Evolutionary conservation across 2,797 vertebrate species (phyloP).

Genomic region (Cuniculus paca): DNA sequence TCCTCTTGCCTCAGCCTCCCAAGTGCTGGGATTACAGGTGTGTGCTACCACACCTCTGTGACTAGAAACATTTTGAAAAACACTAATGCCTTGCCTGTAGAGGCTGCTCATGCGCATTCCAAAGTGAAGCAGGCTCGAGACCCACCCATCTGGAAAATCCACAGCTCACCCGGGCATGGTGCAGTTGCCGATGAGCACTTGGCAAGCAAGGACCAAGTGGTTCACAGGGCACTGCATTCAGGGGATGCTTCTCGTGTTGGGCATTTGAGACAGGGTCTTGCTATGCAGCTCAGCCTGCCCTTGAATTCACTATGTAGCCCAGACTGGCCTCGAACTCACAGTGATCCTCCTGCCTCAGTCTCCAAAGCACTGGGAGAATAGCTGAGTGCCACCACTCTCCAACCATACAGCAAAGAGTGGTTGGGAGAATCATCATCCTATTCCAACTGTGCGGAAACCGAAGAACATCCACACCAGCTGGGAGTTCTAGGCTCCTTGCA

Average conservation of each 20-base stretch:
- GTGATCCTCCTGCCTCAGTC: background rate
- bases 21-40: no score
- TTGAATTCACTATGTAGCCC: background rate
- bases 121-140: constrained; percentile 10
- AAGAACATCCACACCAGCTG: background rate
- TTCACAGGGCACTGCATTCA: background rate
- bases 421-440: background rate
- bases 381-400: background rate
- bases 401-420: background rate
- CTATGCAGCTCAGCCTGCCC: background rate
- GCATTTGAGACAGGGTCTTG: background rate
- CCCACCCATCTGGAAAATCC: background rate
- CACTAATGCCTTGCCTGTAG: background rate
- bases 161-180: background rate
- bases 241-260: background rate
- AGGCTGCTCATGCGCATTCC: constrained; percentile 12
- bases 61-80: constrained; percentile 49
- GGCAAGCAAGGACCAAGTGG: constrained; percentile 36
- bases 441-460: background rate
- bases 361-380: background rate
- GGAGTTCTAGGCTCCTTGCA: background rate
- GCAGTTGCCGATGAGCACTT: background rate
- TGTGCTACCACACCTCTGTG: no score
- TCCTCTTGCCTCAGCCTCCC: no score
- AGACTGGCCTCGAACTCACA: background rate